A percentile compares a stretch with the other conserved stretches of the same genome.
Evolutionary conservation across 2,113 vertebrate genomes (phyloP).

Genomic region (Cyprinodon variegatus): DNA sequence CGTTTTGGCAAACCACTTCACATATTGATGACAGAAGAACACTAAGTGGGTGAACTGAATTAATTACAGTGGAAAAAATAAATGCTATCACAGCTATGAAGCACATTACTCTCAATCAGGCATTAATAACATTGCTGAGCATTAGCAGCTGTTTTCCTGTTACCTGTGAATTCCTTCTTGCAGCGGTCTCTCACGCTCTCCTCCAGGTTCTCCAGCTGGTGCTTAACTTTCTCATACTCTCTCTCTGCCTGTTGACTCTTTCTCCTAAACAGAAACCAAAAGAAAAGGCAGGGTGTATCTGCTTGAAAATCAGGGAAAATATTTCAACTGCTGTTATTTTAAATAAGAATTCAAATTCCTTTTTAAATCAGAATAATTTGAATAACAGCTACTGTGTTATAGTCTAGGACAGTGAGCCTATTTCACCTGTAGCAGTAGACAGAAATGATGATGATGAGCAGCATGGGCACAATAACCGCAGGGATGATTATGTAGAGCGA

Average conservation of each 20-base stretch:
- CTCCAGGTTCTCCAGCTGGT: constrained; percentile 94
- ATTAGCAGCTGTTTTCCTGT: not conserved
- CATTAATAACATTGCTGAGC: constrained; percentile 4
- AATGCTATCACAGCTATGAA: constrained; percentile 41
- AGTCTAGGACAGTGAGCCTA: not conserved
- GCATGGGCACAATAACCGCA: constrained; percentile 91
- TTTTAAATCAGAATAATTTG: not conserved
- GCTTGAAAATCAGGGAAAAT: not conserved
- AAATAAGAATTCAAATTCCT: not conserved
- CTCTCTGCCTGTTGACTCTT: constrained; percentile 97
- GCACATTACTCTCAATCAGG: not conserved
- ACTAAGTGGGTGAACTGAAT: constrained; percentile 24
- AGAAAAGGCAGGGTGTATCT: not conserved
- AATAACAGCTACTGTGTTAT: not conserved
- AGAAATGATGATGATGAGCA: constrained; percentile 86
- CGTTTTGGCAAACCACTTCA: constrained; percentile 35
- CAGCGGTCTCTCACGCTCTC: constrained; percentile 96
- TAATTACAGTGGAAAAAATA: constrained; percentile 35
- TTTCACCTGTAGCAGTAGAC: constrained; percentile 94
- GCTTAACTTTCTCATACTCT: constrained; percentile 97
- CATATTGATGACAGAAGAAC: constrained; percentile 38
- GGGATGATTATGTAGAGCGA: constrained; percentile 92
- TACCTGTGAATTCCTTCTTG: constrained; percentile 99
- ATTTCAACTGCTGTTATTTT: not conserved
- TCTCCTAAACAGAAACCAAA: constrained; percentile 80